A percentile compares a stretch with the other conserved stretches of the same genome.
Conservation (phyloP, 2,888 invertebrate genomes). For the Tribolium freemani region DNA sequence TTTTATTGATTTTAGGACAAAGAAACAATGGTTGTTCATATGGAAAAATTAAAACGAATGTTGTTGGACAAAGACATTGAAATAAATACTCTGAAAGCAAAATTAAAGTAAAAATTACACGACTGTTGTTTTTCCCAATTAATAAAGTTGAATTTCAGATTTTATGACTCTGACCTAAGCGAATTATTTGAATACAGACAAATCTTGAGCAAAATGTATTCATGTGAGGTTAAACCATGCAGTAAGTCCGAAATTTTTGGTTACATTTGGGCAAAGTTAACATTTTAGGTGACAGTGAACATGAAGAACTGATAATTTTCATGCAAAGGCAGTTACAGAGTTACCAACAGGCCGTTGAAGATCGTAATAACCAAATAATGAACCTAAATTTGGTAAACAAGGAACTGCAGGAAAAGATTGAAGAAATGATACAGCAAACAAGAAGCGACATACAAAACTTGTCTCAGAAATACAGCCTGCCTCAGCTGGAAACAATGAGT, state of each 20-base stretch:
- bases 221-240: slow-evolving; percentile 55
- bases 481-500: slow-evolving; percentile 59
- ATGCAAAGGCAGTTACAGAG: slow-evolving; percentile 58
- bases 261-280: slow-evolving; percentile 2
- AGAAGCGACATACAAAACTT: slow-evolving; percentile 59
- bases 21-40: slow-evolving; percentile 47
- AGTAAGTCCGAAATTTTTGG: slow-evolving; percentile 46
- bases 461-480: slow-evolving; percentile 59
- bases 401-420: slow-evolving; percentile 59
- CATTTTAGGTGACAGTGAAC: slow-evolving; percentile 39
- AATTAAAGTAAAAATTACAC: slow-evolving; percentile 52
- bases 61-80: slow-evolving; percentile 59
- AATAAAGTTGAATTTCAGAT: slow-evolving; percentile 45
- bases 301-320: slow-evolving; percentile 48
- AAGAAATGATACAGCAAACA: slow-evolving; percentile 59
- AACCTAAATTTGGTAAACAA: slow-evolving; percentile 56
- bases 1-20: slow-evolving; percentile 49
- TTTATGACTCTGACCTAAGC: slow-evolving; percentile 54
- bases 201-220: slow-evolving; percentile 52
- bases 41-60: slow-evolving; percentile 59
- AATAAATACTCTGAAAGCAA: slow-evolving; percentile 54
- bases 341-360: slow-evolving; percentile 53
- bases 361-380: slow-evolving; percentile 57
- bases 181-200: slow-evolving; percentile 58
- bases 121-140: no score